Evolutionary conservation across 2,888 invertebrate species (phyloP), one percentile per base, ranked within the genome.

Genomic region (Erynnis tages): DNA sequence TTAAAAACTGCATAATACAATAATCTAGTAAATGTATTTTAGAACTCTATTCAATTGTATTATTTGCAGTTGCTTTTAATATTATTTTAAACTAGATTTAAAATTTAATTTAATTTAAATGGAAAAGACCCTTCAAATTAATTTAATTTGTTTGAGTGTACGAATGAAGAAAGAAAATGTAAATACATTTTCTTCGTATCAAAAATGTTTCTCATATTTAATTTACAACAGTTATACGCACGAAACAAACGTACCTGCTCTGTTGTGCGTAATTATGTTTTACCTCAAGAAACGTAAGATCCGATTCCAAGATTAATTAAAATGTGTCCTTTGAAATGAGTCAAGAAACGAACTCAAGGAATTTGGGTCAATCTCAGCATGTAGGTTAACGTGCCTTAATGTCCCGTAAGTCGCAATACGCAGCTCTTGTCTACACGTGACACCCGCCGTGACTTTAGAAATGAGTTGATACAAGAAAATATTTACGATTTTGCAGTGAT

Each of bases 241-340:
- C 30, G 7, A 30, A 30, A 29, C 11, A 30, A 11, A 30, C 30
- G n/a, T n/a, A 14, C 11, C 30, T 2, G 23, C n/a, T n/a, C n/a
- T n/a, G 23, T 3, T 6, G 7, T 14, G 30, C 7, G 14, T 14
- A 35, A 27, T 40, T 25, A 23, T 23, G 13, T 23, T 8, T 40
- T 40, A 40, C 40, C 40, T 41, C 6, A 16, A 27, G 27, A 27
- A 27, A 27, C 14, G 27, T 27, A 41, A 25, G 38, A 16, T 25
- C 16, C 27, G 27, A 41, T 41, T 10, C 27, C 41, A 16, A 21
- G 21, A 14, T 46, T 47, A 29, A 47, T 38, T 38, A 47, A 47
- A 47, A 47, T 47, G n/a, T 29, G 29, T 47, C 37, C 47, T 47
- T 37, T 47, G 37, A 47, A 11, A 37, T 47, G 34, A 46, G 30